These are phyloP conservation scores for Salvator merianae DNA, from an alignment of 2,113 vertebrate genomes.

Conservation along the genomic window DNA sequence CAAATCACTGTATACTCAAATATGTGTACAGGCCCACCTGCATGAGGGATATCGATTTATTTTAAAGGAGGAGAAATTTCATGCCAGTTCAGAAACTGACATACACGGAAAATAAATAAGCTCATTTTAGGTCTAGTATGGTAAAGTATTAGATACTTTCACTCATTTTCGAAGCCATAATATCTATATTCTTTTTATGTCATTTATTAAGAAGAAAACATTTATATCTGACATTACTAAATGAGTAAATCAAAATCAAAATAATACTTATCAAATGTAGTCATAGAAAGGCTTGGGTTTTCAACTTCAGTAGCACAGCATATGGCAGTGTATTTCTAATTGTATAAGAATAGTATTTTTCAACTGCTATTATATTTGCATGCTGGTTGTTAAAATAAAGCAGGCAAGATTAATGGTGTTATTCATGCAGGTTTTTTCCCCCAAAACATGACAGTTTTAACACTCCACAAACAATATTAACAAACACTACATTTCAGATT, in stretches of 20 bases:
- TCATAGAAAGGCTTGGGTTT: slow-evolving; percentile 29
- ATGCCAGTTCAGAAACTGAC: not conserved
- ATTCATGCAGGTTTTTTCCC: slow-evolving; percentile 69
- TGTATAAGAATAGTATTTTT: slow-evolving; percentile 50
- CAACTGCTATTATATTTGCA: slow-evolving; percentile 59
- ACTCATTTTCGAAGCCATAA: slow-evolving; percentile 16
- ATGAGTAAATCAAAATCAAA: slow-evolving; percentile 32
- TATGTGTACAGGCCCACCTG: not conserved
- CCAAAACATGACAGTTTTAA: slow-evolving; percentile 49
- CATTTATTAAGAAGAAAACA: slow-evolving; percentile 31
- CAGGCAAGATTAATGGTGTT: slow-evolving; percentile 65
- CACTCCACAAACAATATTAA: slow-evolving; percentile 47
- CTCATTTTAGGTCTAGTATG: not conserved
- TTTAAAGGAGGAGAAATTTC: not conserved
- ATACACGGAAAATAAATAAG: not conserved
- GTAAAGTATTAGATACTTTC: not conserved
- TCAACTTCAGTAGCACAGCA: slow-evolving; percentile 43
- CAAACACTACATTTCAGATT: slow-evolving; percentile 45
- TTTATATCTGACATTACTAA: slow-evolving; percentile 17
- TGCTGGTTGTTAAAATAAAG: slow-evolving; percentile 56
- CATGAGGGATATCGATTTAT: not conserved
- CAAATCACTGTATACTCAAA: not conserved
- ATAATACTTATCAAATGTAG: slow-evolving; percentile 31
- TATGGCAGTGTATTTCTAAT: slow-evolving; percentile 60
- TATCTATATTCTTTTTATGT: slow-evolving; percentile 32